phyloP scores from a whole-genome alignment of 2,888 invertebrate genomes.

The Sipha maydis region DNA sequence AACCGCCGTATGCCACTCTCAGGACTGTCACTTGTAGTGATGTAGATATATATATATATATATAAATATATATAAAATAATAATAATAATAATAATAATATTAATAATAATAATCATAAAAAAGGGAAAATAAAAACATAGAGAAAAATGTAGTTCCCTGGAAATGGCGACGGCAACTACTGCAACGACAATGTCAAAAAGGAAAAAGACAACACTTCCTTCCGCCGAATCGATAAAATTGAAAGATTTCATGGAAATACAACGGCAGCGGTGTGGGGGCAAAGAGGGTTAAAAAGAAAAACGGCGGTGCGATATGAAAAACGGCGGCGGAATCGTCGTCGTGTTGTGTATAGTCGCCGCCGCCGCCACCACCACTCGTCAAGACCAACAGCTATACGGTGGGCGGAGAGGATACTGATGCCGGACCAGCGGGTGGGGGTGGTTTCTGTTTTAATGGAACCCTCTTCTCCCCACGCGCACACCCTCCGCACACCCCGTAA shows the following conservation, averaged over 20 bases:
- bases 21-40: no score
- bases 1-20: no score
- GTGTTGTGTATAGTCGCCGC: slow-evolving; percentile 20
- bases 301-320: slow-evolving; percentile 57
- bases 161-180: background rate
- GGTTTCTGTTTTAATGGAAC: slow-evolving; percentile 59
- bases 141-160: slow-evolving; percentile 22
- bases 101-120: background rate
- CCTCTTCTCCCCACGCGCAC: background rate
- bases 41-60: no score
- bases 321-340: slow-evolving; percentile 43
- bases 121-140: background rate
- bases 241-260: slow-evolving; percentile 53
- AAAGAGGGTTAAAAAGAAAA: slow-evolving; percentile 35
- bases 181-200: slow-evolving; percentile 59
- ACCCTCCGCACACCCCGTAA: slow-evolving; percentile 11
- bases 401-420: background rate
- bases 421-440: slow-evolving; percentile 17
- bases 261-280: background rate
- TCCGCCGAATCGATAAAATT: slow-evolving; percentile 61
- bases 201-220: slow-evolving; percentile 61
- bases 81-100: background rate
- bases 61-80: background rate
- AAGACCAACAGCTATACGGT: slow-evolving; percentile 5
- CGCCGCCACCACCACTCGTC: slow-evolving; percentile 17